Evolutionary conservation across 2,113 vertebrate genomes (phyloP), one percentile per base, ranked within the genome.

Genomic region (Bubo blakistoni): DNA sequence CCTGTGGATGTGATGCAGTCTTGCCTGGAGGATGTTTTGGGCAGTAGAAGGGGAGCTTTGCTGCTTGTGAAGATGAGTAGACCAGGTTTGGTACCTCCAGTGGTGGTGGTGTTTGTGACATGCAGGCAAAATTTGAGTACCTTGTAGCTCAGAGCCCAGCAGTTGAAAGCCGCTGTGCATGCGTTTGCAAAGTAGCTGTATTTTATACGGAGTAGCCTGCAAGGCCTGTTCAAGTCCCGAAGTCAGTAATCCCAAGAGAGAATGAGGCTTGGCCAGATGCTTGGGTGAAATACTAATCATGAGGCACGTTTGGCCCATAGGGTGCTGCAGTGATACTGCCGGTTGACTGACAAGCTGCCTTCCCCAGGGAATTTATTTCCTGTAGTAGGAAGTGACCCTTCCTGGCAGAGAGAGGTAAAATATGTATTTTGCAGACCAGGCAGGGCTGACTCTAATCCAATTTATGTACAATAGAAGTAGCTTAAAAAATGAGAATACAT

Each of bases 401-500:
- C 44, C 89, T 79, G 57, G 38, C 29, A 82, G 44, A 78, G 15
- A 63, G 55, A 32, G 22, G 34, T 71, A 51, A 71, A 77, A 91
- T 17, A 34, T 1, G 1, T 15, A 14, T 55, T 92, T 80, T 69
- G 25, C 38, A 44, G 87, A 76, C 22, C 30, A 66, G 20, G 51
- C 46, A 67, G 47, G 63, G 17, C 73, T 85, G 59, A 76, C 10
- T 80, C 29, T 71, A 76, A 66, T 80, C 21, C 49, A 32, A 13
- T 59, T 62, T 62, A 38, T 38, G 38, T 80, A 85, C n/a, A 58
- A 36, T 62, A 29, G 59, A 80, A 88, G 52, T 63, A 91, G 65
- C 42, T 92, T 91, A 34, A 90, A 65, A 86, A 66, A 71, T 49
- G 13, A 92, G 40, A 85, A 93, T 46, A 95, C 90, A 97, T 97